phyloP scores from a whole-genome alignment of 1,140 invertebrate species.

The Bombus pyrosoma region DNA sequence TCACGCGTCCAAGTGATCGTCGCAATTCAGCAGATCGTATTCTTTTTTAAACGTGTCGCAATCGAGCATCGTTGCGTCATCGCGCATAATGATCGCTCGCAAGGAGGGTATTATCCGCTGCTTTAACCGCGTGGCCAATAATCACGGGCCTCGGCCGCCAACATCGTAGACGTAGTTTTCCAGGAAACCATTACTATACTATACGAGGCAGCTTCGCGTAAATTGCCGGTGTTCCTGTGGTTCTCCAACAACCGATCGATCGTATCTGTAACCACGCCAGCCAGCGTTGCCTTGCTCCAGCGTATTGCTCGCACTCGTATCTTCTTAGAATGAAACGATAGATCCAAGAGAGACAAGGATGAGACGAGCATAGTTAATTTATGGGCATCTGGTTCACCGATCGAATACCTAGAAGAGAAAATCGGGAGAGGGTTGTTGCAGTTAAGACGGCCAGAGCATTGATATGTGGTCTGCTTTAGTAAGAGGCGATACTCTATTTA shows the following conservation, averaged over 20 bases:
- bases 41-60: not conserved
- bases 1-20: too few relatives aligned
- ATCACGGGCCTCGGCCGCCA: slow-evolving; percentile 31
- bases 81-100: slow-evolving; percentile 10
- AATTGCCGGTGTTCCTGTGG: slow-evolving; percentile 55
- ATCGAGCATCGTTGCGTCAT: slow-evolving; percentile 9
- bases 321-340: not conserved
- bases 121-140: slow-evolving; percentile 8
- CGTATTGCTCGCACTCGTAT: not conserved
- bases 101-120: slow-evolving; percentile 15
- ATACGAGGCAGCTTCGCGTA: slow-evolving; percentile 50
- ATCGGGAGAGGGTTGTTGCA: slow-evolving; percentile 14
- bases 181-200: slow-evolving; percentile 61
- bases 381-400: not conserved
- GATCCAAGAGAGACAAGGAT: slow-evolving; percentile 13
- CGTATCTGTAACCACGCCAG: slow-evolving; percentile 57
- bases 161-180: slow-evolving; percentile 58
- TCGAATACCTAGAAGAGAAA: not conserved
- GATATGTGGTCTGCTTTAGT: too few relatives aligned
- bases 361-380: slow-evolving; percentile 16
- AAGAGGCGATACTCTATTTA: too few relatives aligned
- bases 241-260: slow-evolving; percentile 62
- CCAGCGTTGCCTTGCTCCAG: slow-evolving; percentile 1
- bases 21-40: too few relatives aligned
- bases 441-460: too few relatives aligned